Percentiles rank a stretch among this genome's conserved stretches.
Conservation (phyloP, 2,113 vertebrate genomes). For the Amazona vittata region DNA sequence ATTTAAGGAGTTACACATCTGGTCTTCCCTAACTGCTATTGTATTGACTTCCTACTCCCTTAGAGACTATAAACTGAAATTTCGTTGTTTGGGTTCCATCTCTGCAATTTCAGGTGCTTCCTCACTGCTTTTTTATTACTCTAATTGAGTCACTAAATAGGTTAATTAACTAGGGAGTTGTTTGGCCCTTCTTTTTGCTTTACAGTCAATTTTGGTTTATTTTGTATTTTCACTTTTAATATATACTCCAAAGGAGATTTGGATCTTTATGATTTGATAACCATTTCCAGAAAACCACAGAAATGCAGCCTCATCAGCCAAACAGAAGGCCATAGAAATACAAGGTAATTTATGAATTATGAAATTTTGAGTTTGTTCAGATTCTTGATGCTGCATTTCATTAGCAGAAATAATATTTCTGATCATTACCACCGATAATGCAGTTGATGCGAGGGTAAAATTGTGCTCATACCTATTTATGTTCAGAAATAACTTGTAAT, state of each 20-base stretch:
- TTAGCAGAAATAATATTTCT: not conserved
- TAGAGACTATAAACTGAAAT: rapidly evolving
- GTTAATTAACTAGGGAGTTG: not conserved
- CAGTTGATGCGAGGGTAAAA: not conserved
- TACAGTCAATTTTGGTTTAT: not conserved
- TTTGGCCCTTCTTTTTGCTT: not conserved
- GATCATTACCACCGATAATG: not conserved
- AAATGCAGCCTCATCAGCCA: not conserved
- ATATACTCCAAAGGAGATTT: not conserved
- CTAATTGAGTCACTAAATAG: not conserved
- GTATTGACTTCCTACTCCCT: rapidly evolving
- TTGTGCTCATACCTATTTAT: not conserved
- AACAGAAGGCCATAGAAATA: not conserved
- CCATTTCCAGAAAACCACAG: not conserved
- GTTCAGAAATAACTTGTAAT: not conserved
- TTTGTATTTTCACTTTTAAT: not conserved
- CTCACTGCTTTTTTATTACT: not conserved
- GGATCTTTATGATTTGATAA: not conserved
- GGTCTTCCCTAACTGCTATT: not conserved
- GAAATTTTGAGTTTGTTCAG: not conserved
- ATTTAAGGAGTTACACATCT: no score
- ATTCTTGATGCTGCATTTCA: not conserved
- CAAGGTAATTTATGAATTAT: not conserved
- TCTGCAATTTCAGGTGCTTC: not conserved
- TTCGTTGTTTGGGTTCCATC: rapidly evolving